These are phyloP conservation scores for Dolichoris vasculosae DNA, from an alignment of 1,140 invertebrate species.

Conservation along the genomic window DNA sequence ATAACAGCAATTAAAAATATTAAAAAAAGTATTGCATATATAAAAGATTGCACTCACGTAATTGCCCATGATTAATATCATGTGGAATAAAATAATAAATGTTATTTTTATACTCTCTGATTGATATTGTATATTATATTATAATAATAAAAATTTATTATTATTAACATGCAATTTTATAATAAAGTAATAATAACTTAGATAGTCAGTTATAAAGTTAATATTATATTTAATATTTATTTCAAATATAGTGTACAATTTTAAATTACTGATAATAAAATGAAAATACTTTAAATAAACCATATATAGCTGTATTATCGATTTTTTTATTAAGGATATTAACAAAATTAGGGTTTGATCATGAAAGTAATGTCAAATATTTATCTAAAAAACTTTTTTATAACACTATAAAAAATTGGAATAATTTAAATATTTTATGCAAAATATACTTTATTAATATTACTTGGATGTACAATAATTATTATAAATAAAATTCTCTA, in stretches of 20 bases:
- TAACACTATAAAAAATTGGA: too few relatives aligned
- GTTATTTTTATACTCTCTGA: slow-evolving; percentile 12
- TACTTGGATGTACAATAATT: too few relatives aligned
- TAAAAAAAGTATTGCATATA: slow-evolving; percentile 12
- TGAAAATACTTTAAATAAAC: background rate
- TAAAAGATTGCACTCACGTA: slow-evolving; percentile 13
- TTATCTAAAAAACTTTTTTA: too few relatives aligned
- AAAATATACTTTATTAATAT: too few relatives aligned
- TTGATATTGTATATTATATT: slow-evolving; percentile 4
- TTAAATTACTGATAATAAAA: background rate
- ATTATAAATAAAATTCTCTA: too few relatives aligned
- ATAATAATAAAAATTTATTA: too few relatives aligned
- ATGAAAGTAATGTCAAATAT: too few relatives aligned
- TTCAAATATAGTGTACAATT: background rate
- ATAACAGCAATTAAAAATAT: background rate
- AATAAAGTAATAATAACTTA: background rate
- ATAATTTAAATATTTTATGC: too few relatives aligned
- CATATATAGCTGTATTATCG: background rate
- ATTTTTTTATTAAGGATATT: background rate
- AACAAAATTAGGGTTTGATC: background rate
- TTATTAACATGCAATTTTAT: too few relatives aligned
- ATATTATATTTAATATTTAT: background rate
- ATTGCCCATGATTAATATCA: slow-evolving; percentile 30
- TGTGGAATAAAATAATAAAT: slow-evolving; percentile 3
- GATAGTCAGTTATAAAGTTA: background rate